Percentiles rank a stretch among this genome's conserved stretches.
phyloP scores from a whole-genome alignment of 2,113 vertebrate genomes.

The Haplochromis burtoni region DNA sequence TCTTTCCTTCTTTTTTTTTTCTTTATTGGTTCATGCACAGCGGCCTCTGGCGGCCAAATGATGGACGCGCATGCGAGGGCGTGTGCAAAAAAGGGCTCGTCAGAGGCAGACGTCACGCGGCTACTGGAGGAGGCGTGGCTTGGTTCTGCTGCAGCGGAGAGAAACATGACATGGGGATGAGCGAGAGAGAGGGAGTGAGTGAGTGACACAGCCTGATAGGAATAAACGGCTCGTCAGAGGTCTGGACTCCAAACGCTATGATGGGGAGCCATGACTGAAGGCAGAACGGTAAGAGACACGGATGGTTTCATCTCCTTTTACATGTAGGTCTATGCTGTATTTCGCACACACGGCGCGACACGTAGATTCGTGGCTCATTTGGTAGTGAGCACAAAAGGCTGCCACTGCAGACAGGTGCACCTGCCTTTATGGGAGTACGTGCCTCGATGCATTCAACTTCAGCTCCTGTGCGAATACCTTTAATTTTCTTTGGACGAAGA shows the following conservation, averaged over 20 bases:
- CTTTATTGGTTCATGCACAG: not conserved
- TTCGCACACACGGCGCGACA: not conserved
- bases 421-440: conserved; percentile 55
- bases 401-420: conserved; percentile 68
- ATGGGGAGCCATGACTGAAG: conserved; percentile 63
- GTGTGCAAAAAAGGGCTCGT: not conserved
- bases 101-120: conserved; percentile 55
- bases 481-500: conserved; percentile 17
- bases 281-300: conserved; percentile 58
- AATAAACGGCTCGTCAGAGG: conserved; percentile 53
- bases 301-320: not conserved
- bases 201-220: conserved; percentile 52
- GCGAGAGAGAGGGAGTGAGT: conserved; percentile 53
- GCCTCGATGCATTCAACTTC: conserved; percentile 51
- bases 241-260: conserved; percentile 31
- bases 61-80: not conserved
- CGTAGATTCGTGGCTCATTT: conserved; percentile 22
- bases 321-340: not conserved
- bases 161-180: conserved; percentile 72
- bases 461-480: conserved; percentile 6
- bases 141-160: conserved; percentile 74
- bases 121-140: conserved; percentile 64
- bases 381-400: conserved; percentile 47
- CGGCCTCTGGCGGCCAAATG: conserved; percentile 24
- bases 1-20: not conserved